These are phyloP conservation scores for Microcebus tavaratra DNA, from an alignment of 2,113 vertebrate species.

Conservation along the genomic window DNA sequence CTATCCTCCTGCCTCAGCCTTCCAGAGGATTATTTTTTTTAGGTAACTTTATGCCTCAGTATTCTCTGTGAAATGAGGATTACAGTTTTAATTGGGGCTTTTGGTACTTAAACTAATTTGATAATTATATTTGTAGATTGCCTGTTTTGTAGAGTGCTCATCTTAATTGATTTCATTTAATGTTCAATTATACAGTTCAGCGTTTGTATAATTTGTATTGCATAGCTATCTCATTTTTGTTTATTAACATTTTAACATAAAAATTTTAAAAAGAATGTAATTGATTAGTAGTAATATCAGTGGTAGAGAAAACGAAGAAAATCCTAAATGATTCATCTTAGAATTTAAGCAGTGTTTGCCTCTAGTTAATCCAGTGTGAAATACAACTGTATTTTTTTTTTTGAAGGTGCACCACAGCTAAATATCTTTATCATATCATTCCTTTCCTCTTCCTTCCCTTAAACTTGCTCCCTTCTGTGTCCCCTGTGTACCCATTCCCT, in stretches of 20 bases:
- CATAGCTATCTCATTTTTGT: constrained; percentile 8
- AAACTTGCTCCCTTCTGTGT: constrained; percentile 83
- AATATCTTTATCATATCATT: constrained; percentile 83
- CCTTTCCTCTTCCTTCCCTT: constrained; percentile 82
- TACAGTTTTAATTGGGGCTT: constrained; percentile 29
- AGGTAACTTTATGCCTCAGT: not conserved
- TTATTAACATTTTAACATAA: constrained; percentile 6
- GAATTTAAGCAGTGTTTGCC: constrained; percentile 49
- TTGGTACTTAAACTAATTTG: constrained; percentile 5
- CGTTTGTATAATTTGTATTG: constrained; percentile 6
- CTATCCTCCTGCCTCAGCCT: too few relatives aligned
- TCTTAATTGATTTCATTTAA: constrained; percentile 56
- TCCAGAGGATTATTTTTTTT: not conserved
- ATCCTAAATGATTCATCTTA: not conserved
- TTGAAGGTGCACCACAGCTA: constrained; percentile 61
- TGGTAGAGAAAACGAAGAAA: constrained; percentile 35
- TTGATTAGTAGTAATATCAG: not conserved
- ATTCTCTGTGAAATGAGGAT: constrained; percentile 39
- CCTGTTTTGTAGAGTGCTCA: not conserved
- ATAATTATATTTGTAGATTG: constrained; percentile 24
- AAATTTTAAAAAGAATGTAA: not conserved
- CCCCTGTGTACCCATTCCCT: constrained; percentile 84
- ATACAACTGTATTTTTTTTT: constrained; percentile 71
- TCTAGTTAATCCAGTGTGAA: constrained; percentile 54
- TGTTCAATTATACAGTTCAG: constrained; percentile 15